Evolutionary conservation across 2,797 vertebrate species (phyloP), one percentile per base, ranked within the genome.

Genomic region (Paratrypauchen microcephalus): DNA sequence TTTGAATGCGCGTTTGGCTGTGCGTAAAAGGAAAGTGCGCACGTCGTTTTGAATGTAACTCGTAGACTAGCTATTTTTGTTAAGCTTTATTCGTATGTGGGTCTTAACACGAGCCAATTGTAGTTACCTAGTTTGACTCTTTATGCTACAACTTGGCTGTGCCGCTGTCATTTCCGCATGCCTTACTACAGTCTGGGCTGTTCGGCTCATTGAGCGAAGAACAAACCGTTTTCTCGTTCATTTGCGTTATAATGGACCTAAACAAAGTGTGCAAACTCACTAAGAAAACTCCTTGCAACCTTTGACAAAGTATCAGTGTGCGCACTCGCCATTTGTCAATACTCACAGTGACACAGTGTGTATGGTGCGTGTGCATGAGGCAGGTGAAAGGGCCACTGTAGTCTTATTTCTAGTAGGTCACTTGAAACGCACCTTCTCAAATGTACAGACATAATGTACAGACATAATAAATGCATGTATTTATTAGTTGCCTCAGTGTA

Each of bases 291-390:
- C 7, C 5, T 7, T 19, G 18, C 32, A 23, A 57, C 18, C 26
- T 61, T 69, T 41, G 18, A 19, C 12, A 21, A 18, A 39, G 67
- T 78, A 76, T 85, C 71, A 79, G 76, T 39, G 47, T 0, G 12
- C 59, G 3, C 45, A 32, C 69, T 59, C 74, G 81, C 86, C 75
- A 80, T 69, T 76, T 76, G 66, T 74, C 76, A 74, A 81, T 81
- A 73, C 55, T 61, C 13, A 21, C 32, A 30, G 30, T 52, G n/a
- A 41, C 64, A 24, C 41, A 6, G 45, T 19, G 70, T 23, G 64
- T 47, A 32, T 26, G 39, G 52, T 59, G 16, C 47, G 75, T 30
- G 68, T 50, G 71, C 36, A 45, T 13, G 71, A 68, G 70, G 70
- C 81, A 86, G 82, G 82, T 81, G 73, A 80, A 57, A 15, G 36